A percentile compares a stretch with the other conserved stretches of the same genome.
phyloP scores from a whole-genome alignment of 2,113 vertebrate genomes.

The Hepsetus odoe region DNA sequence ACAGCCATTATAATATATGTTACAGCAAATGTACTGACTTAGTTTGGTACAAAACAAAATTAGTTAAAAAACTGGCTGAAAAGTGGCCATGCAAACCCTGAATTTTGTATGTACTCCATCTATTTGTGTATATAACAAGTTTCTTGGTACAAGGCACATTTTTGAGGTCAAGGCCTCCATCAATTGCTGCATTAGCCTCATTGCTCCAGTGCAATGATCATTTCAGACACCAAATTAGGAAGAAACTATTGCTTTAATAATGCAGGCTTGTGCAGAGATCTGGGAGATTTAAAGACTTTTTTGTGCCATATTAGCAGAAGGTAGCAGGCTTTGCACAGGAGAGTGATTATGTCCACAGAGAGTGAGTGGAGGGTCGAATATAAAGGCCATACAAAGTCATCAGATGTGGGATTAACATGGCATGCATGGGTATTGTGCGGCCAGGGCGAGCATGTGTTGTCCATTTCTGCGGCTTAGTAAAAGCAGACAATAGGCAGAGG shows the following conservation, averaged over 20 bases:
- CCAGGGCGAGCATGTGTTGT: neutral
- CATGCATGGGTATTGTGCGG: constrained; percentile 21
- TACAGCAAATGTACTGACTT: neutral
- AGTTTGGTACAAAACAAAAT: no score
- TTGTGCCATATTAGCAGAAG: neutral
- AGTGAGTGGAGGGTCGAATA: neutral
- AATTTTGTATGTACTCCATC: no score
- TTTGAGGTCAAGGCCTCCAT: no score
- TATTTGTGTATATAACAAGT: no score
- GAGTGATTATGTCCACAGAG: constrained; percentile 10
- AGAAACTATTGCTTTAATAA: no score
- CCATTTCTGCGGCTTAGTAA: constrained; percentile 46
- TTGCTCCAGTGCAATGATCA: no score
- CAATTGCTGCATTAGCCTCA: no score
- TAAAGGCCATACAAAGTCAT: neutral
- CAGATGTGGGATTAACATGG: constrained; percentile 36
- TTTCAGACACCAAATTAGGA: no score
- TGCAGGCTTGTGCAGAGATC: no score
- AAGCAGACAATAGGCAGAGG: constrained; percentile 61
- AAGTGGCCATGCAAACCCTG: no score
- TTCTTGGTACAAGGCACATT: no score
- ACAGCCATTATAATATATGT: neutral
- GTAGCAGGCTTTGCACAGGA: neutral
- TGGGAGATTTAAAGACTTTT: neutral
- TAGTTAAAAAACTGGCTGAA: no score